A percentile compares a stretch with the other conserved stretches of the same genome.
Evolutionary conservation across 2,113 vertebrate species (phyloP).

Genomic region (Lepisosteus osseus): DNA sequence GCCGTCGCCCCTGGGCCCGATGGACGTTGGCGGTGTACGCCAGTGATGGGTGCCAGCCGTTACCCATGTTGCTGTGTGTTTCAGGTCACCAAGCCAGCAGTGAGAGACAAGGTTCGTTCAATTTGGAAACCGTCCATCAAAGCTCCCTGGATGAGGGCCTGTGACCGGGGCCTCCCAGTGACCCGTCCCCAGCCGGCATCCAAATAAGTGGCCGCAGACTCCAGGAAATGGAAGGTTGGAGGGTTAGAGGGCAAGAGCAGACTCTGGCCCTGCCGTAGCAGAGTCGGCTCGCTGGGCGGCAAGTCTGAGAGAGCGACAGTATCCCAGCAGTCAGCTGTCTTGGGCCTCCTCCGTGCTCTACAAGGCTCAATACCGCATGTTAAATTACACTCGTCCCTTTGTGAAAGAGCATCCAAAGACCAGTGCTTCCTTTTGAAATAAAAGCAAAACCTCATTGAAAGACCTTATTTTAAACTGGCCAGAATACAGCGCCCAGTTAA

Average conservation of each 20-base stretch:
- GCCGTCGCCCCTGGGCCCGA: too few relatives aligned
- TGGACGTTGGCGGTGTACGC: neutral
- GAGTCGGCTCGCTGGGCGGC: neutral
- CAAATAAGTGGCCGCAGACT: slow-evolving; percentile 50
- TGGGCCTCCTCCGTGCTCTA: too few relatives aligned
- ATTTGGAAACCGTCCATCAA: slow-evolving; percentile 53
- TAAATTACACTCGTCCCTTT: too few relatives aligned
- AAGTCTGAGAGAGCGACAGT: neutral
- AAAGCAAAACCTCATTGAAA: too few relatives aligned
- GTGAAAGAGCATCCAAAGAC: too few relatives aligned
- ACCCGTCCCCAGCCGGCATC: slow-evolving; percentile 48
- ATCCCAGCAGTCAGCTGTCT: neutral
- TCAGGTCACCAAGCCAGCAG: slow-evolving; percentile 50
- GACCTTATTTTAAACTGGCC: too few relatives aligned
- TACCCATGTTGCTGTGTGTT: neutral
- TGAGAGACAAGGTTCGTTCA: slow-evolving; percentile 46
- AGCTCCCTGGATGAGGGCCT: slow-evolving; percentile 44
- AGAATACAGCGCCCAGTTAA: too few relatives aligned
- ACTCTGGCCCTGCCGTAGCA: neutral
- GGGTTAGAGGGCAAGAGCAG: slow-evolving; percentile 30
- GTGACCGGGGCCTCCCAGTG: slow-evolving; percentile 56
- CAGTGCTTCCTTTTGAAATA: too few relatives aligned
- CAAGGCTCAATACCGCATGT: too few relatives aligned
- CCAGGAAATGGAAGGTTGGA: slow-evolving; percentile 63
- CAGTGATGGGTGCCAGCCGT: neutral